A percentile compares a stretch with the other conserved stretches of the same genome.
phyloP scores from a whole-genome alignment of 2,113 vertebrate species.

The Xyrauchen texanus region DNA sequence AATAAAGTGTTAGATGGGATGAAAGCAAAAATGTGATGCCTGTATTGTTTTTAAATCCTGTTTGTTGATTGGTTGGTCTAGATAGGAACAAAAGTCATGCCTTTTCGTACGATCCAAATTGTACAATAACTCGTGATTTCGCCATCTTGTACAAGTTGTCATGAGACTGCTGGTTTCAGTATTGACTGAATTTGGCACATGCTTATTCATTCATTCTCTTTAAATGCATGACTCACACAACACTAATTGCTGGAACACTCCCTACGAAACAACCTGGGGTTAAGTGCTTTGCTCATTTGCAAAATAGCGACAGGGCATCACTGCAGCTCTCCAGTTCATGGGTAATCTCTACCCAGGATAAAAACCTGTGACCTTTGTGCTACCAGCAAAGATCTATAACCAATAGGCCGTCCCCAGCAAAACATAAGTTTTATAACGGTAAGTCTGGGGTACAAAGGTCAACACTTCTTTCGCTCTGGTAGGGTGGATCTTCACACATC shows the following conservation, averaged over 20 bases:
- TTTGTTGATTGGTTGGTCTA: no score
- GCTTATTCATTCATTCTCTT: background rate
- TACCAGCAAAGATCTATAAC: background rate
- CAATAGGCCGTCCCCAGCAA: background rate
- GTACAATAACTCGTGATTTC: no score
- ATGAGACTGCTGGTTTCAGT: no score
- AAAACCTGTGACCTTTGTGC: slow-evolving; percentile 9
- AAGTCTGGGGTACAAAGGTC: slow-evolving; percentile 44
- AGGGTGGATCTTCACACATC: slow-evolving; percentile 49
- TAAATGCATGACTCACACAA: background rate
- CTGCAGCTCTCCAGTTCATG: background rate
- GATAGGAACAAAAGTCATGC: no score
- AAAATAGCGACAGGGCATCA: background rate
- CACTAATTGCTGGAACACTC: slow-evolving; percentile 7
- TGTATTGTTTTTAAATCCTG: no score
- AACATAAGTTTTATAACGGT: background rate
- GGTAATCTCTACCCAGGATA: slow-evolving; percentile 4
- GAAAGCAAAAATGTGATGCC: no score
- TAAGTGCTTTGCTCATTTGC: background rate
- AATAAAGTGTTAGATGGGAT: no score
- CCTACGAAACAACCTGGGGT: background rate
- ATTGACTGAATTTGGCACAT: background rate
- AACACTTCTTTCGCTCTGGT: slow-evolving; percentile 38
- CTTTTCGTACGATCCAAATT: no score
- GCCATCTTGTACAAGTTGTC: no score